Percentiles rank a stretch among this genome's conserved stretches.
phyloP scores from a whole-genome alignment of 2,113 vertebrate genomes.

The Rhipidura dahli region DNA sequence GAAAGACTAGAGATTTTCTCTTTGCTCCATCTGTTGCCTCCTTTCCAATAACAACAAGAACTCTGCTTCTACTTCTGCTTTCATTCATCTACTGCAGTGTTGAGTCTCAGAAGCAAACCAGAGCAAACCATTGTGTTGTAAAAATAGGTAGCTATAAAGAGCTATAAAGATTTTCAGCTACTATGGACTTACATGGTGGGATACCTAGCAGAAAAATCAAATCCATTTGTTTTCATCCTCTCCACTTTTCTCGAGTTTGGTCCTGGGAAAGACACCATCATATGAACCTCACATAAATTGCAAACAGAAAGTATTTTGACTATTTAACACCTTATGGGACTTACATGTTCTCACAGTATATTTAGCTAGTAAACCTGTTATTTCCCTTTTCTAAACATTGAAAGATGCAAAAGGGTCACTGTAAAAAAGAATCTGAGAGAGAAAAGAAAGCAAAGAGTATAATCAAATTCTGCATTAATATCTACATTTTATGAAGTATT shows the following conservation, averaged over 20 bases:
- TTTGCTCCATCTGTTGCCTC: slow-evolving; percentile 6
- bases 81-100: neutral
- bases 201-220: neutral
- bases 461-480: neutral
- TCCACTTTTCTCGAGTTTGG: neutral
- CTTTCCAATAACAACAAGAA: neutral
- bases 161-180: neutral
- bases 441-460: neutral
- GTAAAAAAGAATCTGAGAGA: neutral
- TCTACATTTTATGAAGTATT: neutral
- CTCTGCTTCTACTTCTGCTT: neutral
- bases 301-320: neutral
- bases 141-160: neutral
- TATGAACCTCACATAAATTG: neutral
- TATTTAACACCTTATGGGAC: neutral
- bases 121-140: neutral
- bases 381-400: neutral
- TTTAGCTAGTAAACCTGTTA: neutral
- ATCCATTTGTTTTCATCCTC: neutral
- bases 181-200: neutral
- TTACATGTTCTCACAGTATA: neutral
- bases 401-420: neutral
- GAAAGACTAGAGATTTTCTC: neutral
- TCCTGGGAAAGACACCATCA: neutral
- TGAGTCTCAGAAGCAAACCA: neutral